These are phyloP conservation scores for Hesperophylax magnus DNA, from an alignment of 1,140 invertebrate species.

Conservation along the genomic window DNA sequence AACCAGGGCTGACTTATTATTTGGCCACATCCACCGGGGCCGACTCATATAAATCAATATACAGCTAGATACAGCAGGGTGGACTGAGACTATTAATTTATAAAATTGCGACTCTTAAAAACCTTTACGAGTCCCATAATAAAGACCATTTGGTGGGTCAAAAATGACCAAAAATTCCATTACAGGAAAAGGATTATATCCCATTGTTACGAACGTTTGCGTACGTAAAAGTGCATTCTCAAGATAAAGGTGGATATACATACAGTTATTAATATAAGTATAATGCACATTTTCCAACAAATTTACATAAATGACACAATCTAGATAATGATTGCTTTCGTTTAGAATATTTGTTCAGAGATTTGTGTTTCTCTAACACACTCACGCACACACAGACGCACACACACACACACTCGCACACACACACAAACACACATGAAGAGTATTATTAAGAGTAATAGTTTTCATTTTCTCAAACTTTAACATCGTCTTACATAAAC, in stretches of 20 bases:
- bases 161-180: not conserved
- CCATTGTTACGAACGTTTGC: too few species aligned
- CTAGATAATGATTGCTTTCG: conserved; percentile 55
- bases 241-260: not conserved
- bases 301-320: conserved; percentile 45
- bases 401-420: too few species aligned
- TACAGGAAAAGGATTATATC: too few species aligned
- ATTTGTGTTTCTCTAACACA: conserved; percentile 4
- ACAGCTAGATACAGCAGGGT: too few species aligned
- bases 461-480: conserved; percentile 6
- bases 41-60: too few species aligned
- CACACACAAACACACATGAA: too few species aligned
- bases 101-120: too few species aligned
- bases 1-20: too few species aligned
- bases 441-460: not conserved
- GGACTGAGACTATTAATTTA: too few species aligned
- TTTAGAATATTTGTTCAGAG: conserved; percentile 58
- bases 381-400: not conserved
- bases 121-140: too few species aligned
- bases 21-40: too few species aligned
- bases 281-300: conserved; percentile 27
- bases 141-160: too few species aligned
- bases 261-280: conserved; percentile 9
- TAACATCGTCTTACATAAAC: not conserved
- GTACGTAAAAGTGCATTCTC: not conserved